These are phyloP conservation scores for Etheostoma spectabile DNA, from an alignment of 2,113 vertebrate genomes.

Conservation along the genomic window DNA sequence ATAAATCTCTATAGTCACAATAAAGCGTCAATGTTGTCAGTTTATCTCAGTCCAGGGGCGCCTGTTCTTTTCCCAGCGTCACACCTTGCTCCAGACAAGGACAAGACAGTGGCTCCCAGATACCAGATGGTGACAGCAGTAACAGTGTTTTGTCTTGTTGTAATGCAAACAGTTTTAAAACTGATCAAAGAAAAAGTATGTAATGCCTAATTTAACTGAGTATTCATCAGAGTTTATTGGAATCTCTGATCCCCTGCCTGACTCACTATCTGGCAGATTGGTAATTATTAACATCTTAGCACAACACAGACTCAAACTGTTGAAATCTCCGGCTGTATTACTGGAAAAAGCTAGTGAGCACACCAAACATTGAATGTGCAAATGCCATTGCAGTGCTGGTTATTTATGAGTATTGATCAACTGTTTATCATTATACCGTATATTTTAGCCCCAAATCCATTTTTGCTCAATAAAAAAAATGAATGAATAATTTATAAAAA, in stretches of 20 bases:
- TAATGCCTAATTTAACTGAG: conserved; percentile 26
- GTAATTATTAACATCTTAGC: conserved; percentile 39
- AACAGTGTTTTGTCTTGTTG: too few relatives aligned
- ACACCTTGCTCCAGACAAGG: too few relatives aligned
- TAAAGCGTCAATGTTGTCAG: too few relatives aligned
- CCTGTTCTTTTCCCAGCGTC: too few relatives aligned
- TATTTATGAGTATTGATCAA: not conserved
- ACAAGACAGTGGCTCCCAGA: too few relatives aligned
- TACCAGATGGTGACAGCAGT: too few relatives aligned
- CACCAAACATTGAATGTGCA: not conserved
- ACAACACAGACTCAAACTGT: conserved; percentile 22
- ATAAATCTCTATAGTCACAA: too few relatives aligned
- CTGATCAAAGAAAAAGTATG: not conserved
- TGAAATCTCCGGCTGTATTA: conserved; percentile 22
- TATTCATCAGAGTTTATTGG: conserved; percentile 47
- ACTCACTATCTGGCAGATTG: conserved; percentile 16
- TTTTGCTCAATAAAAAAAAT: not conserved
- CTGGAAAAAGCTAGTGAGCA: not conserved
- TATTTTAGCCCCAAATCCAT: not conserved
- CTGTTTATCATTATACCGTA: not conserved
- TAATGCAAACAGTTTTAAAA: too few relatives aligned
- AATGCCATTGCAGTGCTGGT: not conserved
- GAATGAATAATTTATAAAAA: not conserved
- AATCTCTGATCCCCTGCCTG: conserved; percentile 29
- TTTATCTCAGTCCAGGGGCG: too few relatives aligned